A percentile compares a stretch with the other conserved stretches of the same genome.
Evolutionary conservation across 23 tunicate species (phyloP).

Genomic region (Diplosoma virens): DNA sequence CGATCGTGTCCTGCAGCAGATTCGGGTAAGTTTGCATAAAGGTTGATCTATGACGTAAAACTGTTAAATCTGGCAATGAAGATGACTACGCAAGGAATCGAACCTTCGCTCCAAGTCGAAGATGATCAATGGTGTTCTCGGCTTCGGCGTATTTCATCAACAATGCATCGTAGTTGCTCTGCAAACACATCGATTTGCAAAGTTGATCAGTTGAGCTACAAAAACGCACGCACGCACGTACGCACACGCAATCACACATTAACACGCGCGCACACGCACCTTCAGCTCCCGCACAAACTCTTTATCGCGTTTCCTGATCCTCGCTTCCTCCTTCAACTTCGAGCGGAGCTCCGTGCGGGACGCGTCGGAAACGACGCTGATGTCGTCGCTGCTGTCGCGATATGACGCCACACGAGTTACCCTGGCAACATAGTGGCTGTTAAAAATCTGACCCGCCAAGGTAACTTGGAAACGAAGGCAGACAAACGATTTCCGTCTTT

Average conservation of each 20-base stretch:
- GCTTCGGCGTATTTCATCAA: constrained; percentile 84
- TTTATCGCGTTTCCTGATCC: constrained; percentile 46
- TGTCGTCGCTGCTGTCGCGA: constrained; percentile 68
- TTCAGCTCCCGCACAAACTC: constrained; percentile 54
- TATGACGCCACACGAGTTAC: neutral
- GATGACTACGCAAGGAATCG: neutral
- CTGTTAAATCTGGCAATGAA: no score
- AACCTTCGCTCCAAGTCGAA: constrained; percentile 85
- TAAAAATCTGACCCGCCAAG: no score
- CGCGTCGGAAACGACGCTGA: constrained; percentile 69
- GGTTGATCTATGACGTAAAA: no score
- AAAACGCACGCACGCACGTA: neutral
- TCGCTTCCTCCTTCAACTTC: constrained; percentile 54
- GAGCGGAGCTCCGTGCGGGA: constrained; percentile 56
- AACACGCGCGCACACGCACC: no score
- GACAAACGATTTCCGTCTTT: no score
- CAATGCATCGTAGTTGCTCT: constrained; percentile 74
- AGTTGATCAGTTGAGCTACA: neutral
- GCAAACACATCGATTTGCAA: neutral
- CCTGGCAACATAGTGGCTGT: no score
- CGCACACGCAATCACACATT: no score
- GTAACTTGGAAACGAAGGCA: no score
- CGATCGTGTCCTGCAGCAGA: neutral
- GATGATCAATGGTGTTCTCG: constrained; percentile 82
- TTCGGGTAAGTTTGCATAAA: neutral